Conservation (phyloP, 2,113 vertebrate species). For the Ciconia boyciana region DNA sequence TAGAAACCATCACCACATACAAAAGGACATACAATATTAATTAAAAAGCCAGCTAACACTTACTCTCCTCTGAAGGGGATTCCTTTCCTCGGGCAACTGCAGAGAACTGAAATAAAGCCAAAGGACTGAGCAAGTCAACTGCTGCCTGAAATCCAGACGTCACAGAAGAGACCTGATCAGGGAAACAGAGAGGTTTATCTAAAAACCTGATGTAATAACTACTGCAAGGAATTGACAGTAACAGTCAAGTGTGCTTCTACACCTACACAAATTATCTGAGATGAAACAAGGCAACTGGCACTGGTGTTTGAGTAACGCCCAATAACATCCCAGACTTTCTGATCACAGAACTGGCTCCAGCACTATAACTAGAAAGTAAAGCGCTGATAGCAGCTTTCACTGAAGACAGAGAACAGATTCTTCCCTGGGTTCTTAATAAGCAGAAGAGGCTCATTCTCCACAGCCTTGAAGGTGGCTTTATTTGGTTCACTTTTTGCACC, state of each 20-base stretch:
- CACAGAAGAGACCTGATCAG: constrained; percentile 73
- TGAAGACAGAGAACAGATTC: neutral
- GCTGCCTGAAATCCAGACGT: constrained; percentile 72
- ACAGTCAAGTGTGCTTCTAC: neutral
- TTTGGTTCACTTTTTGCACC: neutral
- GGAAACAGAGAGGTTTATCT: neutral
- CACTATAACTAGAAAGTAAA: neutral
- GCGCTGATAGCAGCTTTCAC: neutral
- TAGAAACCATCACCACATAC: neutral
- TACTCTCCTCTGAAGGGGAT: constrained; percentile 75
- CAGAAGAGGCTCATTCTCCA: neutral
- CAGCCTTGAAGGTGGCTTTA: neutral
- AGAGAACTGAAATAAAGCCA: constrained; percentile 87
- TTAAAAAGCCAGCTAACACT: constrained; percentile 6
- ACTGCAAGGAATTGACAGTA: neutral
- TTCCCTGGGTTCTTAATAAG: neutral
- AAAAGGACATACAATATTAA: neutral
- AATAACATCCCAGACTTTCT: neutral
- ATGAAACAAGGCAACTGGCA: neutral
- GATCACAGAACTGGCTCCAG: neutral
- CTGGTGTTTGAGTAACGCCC: neutral
- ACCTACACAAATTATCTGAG: neutral
- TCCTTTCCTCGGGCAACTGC: constrained; percentile 79
- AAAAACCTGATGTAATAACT: neutral
- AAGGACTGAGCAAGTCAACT: constrained; percentile 83